Evolutionary conservation across 2,888 invertebrate genomes (phyloP), one percentile per base, ranked within the genome.

Genomic region (Theretra japonica): DNA sequence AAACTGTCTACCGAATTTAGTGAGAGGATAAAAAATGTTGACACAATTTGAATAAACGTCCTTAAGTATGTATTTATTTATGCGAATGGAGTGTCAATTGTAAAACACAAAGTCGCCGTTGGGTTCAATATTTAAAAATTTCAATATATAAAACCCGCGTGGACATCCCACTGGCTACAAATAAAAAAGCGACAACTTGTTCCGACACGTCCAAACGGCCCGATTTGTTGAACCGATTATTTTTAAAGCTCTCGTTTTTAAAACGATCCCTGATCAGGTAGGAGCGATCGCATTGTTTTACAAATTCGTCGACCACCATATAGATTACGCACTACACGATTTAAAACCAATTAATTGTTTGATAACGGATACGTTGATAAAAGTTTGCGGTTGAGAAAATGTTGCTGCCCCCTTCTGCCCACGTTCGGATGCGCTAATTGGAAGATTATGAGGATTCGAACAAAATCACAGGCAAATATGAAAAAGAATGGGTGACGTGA

Each of bases 141-240:
- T 88, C 92, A 91, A 91, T 83, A 87, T 81, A 93, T 88, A 91
- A 93, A 91, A 91, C 89, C 86, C 87, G 86, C 80, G 86, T 83
- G 83, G 90, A 88, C 88, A 87, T 87, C 91, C 91, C 88, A 89
- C 90, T 85, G 90, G 79, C 88, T 77, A 84, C 87, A 86, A 86
- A 88, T 87, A 92, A 91, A 72, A 91, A 89, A 85, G 80, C 81
- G 83, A 87, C 87, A 88, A 84, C 93, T 85, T 93, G 94, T 94
- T 89, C 86, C 83, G 88, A 94, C 94, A 93, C 90, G 93, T 93
- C 86, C 82, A 85, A 90, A 88, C 88, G 89, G 83, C 85, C 86
- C 88, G 91, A 91, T 92, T 89, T 92, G 90, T 91, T 85, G 87
- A 85, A 83, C 86, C 88, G 89, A 91, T 93, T 90, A 90, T 88